Percentiles rank a stretch among this genome's conserved stretches.
These are phyloP conservation scores for Drosophila triauraria DNA, from an alignment of 1,140 invertebrate genomes.

Conservation along the genomic window DNA sequence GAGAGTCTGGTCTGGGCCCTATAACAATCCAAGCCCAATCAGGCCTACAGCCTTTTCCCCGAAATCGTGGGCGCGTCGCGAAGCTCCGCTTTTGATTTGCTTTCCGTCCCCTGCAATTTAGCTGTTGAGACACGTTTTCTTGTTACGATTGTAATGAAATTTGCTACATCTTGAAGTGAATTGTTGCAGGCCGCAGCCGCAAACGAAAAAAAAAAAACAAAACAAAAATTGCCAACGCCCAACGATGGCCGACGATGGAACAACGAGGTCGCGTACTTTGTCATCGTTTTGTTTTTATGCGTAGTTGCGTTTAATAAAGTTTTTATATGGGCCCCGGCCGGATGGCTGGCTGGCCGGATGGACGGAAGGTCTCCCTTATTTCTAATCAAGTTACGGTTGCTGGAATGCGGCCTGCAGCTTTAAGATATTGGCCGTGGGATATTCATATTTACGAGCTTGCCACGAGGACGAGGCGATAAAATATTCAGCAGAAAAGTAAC, in stretches of 20 bases:
- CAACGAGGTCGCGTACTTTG: conserved; percentile 73
- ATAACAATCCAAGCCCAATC: conserved; percentile 49
- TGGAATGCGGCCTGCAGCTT: conserved; percentile 54
- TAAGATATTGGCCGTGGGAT: conserved; percentile 62
- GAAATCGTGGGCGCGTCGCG: conserved; percentile 17
- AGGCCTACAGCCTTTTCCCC: conserved; percentile 51
- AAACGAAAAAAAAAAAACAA: neutral
- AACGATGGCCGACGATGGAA: conserved; percentile 45
- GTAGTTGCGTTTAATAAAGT: conserved; percentile 82
- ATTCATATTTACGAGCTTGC: conserved; percentile 74
- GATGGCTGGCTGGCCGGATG: neutral
- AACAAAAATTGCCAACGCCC: conserved; percentile 46
- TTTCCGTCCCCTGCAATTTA: conserved; percentile 72
- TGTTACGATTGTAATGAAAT: conserved; percentile 83
- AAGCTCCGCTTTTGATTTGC: conserved; percentile 47
- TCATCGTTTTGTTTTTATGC: conserved; percentile 82
- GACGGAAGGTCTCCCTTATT: conserved; percentile 27
- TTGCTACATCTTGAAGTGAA: conserved; percentile 81
- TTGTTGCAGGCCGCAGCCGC: conserved; percentile 50
- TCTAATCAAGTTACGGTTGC: conserved; percentile 77
- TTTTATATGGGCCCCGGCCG: conserved; percentile 57
- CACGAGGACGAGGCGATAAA: conserved; percentile 55
- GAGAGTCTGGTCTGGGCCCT: neutral
- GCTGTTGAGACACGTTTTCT: conserved; percentile 81
- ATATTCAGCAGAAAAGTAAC: conserved; percentile 73